phyloP scores from a whole-genome alignment of 2,797 vertebrate genomes.

The Borostomias antarcticus region DNA sequence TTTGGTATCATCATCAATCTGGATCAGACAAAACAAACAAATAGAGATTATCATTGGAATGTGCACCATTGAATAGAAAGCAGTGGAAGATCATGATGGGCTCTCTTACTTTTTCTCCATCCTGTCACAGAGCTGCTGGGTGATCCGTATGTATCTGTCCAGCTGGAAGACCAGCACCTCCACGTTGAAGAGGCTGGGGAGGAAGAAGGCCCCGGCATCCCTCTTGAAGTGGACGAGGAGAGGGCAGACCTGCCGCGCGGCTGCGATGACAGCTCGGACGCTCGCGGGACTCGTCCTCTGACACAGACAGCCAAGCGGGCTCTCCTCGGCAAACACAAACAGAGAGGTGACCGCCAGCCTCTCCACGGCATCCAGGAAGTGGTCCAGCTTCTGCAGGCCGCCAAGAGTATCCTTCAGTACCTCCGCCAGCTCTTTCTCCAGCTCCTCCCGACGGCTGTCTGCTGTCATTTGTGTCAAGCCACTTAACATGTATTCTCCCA shows the following conservation, averaged over 20 bases:
- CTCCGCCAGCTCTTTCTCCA: conserved; percentile 60
- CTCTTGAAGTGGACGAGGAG: conserved; percentile 68
- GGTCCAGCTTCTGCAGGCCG: conserved; percentile 60
- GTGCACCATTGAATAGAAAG: neutral
- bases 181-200: conserved; percentile 61
- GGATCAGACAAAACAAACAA: neutral
- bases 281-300: conserved; percentile 9
- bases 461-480: conserved; percentile 32
- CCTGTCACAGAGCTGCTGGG: conserved; percentile 53
- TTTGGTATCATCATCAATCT: conserved; percentile 24
- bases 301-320: conserved; percentile 42
- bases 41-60: no score
- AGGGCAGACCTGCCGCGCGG: conserved; percentile 45
- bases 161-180: conserved; percentile 64
- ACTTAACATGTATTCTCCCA: conserved; percentile 53
- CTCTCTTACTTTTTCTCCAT: conserved; percentile 59
- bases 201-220: conserved; percentile 60
- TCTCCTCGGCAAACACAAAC: conserved; percentile 59
- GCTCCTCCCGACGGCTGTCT: conserved; percentile 33
- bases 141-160: conserved; percentile 60
- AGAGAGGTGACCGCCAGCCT: conserved; percentile 70
- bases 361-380: conserved; percentile 71
- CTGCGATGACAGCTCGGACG: conserved; percentile 44
- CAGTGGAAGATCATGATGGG: neutral
- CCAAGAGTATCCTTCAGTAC: conserved; percentile 55